Evolutionary conservation across 2,888 invertebrate genomes (phyloP).

Genomic region (Emesis russula): DNA sequence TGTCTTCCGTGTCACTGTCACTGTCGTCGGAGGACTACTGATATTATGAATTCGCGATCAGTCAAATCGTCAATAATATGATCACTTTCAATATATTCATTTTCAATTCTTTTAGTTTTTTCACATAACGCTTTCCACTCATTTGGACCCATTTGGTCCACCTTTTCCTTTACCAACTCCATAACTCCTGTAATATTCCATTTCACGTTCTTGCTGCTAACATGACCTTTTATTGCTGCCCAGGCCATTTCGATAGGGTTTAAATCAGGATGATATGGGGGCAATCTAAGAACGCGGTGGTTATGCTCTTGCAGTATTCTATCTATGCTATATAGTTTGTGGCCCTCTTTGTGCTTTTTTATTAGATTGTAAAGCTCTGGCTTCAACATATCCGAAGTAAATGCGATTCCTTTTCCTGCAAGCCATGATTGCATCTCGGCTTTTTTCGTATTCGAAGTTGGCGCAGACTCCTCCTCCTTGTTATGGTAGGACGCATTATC

Average conservation of each 20-base stretch:
- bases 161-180: conserved; percentile 13
- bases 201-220: conserved; percentile 4
- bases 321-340: conserved; percentile 71
- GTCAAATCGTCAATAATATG: too few species aligned
- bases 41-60: conserved; percentile 34
- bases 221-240: neutral
- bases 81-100: too few species aligned
- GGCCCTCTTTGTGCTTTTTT: conserved; percentile 71
- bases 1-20: too few species aligned
- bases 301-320: conserved; percentile 64
- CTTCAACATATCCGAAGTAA: conserved; percentile 59
- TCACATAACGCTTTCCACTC: too few species aligned
- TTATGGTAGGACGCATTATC: conserved; percentile 70
- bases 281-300: conserved; percentile 69
- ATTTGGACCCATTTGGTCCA: neutral
- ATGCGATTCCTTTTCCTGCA: conserved; percentile 63
- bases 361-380: conserved; percentile 82
- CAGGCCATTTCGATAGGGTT: too few species aligned
- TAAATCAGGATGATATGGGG: too few species aligned
- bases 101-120: neutral
- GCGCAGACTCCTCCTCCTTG: conserved; percentile 62
- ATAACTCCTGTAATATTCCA: conserved; percentile 6
- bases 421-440: conserved; percentile 78
- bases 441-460: conserved; percentile 71
- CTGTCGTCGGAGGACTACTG: conserved; percentile 34